phyloP scores from a whole-genome alignment of 2,797 vertebrate genomes.

The Mus spretus region DNA sequence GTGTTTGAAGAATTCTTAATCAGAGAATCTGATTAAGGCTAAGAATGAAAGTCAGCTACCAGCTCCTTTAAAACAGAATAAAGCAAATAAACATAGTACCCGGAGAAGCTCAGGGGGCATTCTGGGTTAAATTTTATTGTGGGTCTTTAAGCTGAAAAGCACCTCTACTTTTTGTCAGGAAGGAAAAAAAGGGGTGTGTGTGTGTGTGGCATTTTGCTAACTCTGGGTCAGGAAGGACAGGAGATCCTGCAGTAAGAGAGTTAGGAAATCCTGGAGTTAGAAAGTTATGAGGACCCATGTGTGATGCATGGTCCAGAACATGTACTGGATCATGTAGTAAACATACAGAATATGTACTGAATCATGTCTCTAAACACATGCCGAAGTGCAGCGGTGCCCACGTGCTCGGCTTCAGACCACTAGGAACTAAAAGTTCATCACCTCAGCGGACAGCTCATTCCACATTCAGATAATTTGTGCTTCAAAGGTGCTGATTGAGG shows the following conservation, averaged over 20 bases:
- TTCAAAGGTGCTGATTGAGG: not conserved
- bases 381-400: not conserved
- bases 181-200: not conserved
- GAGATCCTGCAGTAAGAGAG: not conserved
- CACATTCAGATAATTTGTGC: not conserved
- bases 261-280: not conserved
- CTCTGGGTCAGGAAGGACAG: not conserved
- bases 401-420: fast-evolving
- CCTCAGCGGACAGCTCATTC: not conserved
- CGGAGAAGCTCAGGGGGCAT: slow-evolving; percentile 41
- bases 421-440: not conserved
- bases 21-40: slow-evolving; percentile 74
- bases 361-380: not conserved
- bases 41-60: slow-evolving; percentile 67
- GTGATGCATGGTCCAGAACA: not conserved
- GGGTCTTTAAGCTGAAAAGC: not conserved
- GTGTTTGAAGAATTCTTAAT: slow-evolving; percentile 77
- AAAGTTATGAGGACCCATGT: not conserved
- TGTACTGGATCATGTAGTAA: not conserved
- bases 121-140: slow-evolving; percentile 56
- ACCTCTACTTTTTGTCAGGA: not conserved
- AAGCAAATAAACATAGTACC: slow-evolving; percentile 56
- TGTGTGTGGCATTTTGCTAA: not conserved
- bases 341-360: not conserved
- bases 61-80: slow-evolving; percentile 67